phyloP scores from a whole-genome alignment of 2,113 vertebrate genomes.

The Gallinago undulata region DNA sequence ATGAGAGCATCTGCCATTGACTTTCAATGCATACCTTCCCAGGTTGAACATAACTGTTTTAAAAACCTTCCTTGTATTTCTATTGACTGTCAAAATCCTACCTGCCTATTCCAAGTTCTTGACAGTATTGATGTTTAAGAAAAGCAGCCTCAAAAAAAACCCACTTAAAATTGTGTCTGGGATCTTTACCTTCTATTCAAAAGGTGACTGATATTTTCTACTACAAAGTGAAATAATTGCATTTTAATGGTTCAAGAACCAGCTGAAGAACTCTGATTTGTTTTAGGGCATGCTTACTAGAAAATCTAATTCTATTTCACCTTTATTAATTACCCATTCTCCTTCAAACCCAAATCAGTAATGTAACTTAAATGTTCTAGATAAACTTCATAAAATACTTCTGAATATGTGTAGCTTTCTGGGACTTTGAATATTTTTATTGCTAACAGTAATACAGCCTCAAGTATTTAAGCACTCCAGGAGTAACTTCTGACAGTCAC shows the following conservation, averaged over 20 bases:
- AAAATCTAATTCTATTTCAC: background rate
- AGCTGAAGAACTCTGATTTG: background rate
- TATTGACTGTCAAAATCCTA: background rate
- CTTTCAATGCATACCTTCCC: background rate
- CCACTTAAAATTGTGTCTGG: background rate
- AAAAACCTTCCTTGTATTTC: background rate
- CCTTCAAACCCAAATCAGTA: background rate
- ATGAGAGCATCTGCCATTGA: background rate
- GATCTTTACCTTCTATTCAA: background rate
- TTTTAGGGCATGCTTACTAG: background rate
- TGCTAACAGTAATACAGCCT: background rate
- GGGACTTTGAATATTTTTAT: background rate
- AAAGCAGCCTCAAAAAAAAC: fast-evolving
- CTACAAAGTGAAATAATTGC: background rate
- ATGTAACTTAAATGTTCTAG: background rate
- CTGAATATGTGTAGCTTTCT: background rate
- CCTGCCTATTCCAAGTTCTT: background rate
- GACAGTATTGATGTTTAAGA: background rate
- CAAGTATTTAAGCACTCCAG: background rate
- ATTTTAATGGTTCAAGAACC: background rate
- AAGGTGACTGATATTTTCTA: background rate
- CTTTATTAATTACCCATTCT: background rate
- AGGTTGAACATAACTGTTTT: background rate
- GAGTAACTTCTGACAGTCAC: background rate
- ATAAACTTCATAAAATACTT: background rate